phyloP scores from a whole-genome alignment of 2,113 vertebrate genomes.

The Poecile atricapillus region DNA sequence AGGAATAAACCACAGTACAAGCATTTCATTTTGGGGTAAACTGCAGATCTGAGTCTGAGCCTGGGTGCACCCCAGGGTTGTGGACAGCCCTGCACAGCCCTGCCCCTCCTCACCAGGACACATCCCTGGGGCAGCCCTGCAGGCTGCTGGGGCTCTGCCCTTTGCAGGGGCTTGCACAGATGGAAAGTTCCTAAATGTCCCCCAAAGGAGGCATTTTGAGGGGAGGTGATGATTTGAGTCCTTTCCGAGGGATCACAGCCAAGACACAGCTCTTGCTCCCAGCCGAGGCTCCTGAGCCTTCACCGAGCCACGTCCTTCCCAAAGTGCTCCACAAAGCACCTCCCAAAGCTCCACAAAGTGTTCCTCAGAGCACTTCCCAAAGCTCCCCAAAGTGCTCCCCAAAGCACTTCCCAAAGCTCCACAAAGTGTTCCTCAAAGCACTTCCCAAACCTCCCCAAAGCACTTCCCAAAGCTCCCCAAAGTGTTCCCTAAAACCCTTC shows the following conservation, averaged over 20 bases:
- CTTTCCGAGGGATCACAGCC: neutral
- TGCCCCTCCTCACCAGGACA: neutral
- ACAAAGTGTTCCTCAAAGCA: no score
- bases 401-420: no score
- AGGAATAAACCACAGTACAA: accelerated
- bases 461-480: no score
- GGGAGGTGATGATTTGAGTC: neutral
- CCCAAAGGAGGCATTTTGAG: accelerated
- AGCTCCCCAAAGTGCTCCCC: no score
- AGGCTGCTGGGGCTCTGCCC: neutral
- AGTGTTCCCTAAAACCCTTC: no score
- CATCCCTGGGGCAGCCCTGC: neutral
- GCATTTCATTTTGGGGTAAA: neutral
- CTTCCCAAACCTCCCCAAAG: no score
- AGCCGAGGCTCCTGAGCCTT: accelerated
- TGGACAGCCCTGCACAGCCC: neutral
- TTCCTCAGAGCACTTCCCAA: no score
- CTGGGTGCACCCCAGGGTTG: neutral
- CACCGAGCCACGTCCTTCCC: neutral
- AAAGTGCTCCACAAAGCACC: neutral
- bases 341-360: neutral
- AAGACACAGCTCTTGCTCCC: neutral
- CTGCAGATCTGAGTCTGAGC: accelerated
- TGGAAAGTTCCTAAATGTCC: neutral
- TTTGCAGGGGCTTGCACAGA: neutral